Percentiles rank a stretch among this genome's conserved stretches.
Conservation (phyloP, 2,113 vertebrate species). For the Burhinus bistriatus region DNA sequence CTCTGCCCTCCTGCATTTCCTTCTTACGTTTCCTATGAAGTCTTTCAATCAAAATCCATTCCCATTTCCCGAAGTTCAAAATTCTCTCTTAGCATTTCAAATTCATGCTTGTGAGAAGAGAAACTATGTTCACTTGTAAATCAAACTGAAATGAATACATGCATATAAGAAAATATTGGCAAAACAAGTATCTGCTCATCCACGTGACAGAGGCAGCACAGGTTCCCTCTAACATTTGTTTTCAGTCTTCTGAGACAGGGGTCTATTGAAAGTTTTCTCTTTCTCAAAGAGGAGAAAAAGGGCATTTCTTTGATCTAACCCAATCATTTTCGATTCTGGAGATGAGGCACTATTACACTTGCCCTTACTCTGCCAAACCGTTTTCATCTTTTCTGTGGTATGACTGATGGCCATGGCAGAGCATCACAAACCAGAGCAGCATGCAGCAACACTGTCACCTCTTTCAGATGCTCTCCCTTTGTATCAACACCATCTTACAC, state of each 20-base stretch:
- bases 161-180: not conserved
- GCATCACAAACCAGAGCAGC: not conserved
- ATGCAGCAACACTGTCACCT: not conserved
- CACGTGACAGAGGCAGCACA: not conserved
- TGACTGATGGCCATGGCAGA: not conserved
- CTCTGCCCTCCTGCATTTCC: not conserved
- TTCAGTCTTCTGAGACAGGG: not conserved
- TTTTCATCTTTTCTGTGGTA: not conserved
- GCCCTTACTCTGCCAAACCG: not conserved
- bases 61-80: not conserved
- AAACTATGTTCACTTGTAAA: not conserved
- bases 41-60: not conserved
- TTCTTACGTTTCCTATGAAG: accelerated
- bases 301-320: not conserved
- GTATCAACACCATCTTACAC: not conserved
- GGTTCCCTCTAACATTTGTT: not conserved
- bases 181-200: not conserved
- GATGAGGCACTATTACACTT: not conserved
- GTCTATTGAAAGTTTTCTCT: not conserved
- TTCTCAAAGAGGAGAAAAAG: not conserved
- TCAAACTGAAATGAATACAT: not conserved
- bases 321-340: not conserved
- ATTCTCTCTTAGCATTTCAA: not conserved
- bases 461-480: not conserved
- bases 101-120: not conserved